Evolutionary conservation across 2,888 invertebrate species (phyloP).

Genomic region (Mesopsocus fuscifrons): DNA sequence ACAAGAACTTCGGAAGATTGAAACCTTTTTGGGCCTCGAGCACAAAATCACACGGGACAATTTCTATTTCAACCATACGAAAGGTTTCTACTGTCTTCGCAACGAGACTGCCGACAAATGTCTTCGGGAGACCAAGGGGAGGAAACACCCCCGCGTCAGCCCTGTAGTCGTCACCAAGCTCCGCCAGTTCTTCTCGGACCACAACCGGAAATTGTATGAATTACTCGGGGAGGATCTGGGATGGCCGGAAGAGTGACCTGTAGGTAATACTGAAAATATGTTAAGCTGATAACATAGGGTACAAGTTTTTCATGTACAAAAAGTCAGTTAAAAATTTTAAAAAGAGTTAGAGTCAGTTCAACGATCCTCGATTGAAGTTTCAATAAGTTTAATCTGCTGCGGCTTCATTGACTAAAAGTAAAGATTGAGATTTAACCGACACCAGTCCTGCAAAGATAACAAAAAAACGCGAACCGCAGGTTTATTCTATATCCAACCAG

Average conservation of each 20-base stretch:
- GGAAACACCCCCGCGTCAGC: conserved; percentile 51
- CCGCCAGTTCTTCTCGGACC: conserved; percentile 75
- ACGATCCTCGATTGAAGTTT: too few species aligned
- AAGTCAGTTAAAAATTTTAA: conserved; percentile 12
- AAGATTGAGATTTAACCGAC: too few species aligned
- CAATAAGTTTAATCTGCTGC: too few species aligned
- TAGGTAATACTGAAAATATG: conserved; percentile 7
- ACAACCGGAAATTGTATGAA: conserved; percentile 82
- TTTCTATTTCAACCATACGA: conserved; percentile 82
- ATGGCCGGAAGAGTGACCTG: conserved; percentile 73
- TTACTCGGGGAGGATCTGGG: conserved; percentile 82
- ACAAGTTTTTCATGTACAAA: conserved; percentile 14
- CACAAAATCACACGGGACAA: conserved; percentile 54
- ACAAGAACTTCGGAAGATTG: conserved; percentile 68
- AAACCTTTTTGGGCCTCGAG: conserved; percentile 49
- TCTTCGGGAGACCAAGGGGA: conserved; percentile 67
- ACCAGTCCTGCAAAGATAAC: too few species aligned
- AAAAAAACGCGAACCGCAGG: too few species aligned
- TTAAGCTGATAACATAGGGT: conserved; percentile 8
- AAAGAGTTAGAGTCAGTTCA: conserved; percentile 8
- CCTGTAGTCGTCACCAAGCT: conserved; percentile 45
- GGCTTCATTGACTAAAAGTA: too few species aligned
- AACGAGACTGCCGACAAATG: conserved; percentile 41
- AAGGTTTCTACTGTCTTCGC: conserved; percentile 48
- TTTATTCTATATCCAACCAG: too few species aligned